These are phyloP conservation scores for Micronisus gabar DNA, from an alignment of 2,113 vertebrate genomes.

Conservation along the genomic window DNA sequence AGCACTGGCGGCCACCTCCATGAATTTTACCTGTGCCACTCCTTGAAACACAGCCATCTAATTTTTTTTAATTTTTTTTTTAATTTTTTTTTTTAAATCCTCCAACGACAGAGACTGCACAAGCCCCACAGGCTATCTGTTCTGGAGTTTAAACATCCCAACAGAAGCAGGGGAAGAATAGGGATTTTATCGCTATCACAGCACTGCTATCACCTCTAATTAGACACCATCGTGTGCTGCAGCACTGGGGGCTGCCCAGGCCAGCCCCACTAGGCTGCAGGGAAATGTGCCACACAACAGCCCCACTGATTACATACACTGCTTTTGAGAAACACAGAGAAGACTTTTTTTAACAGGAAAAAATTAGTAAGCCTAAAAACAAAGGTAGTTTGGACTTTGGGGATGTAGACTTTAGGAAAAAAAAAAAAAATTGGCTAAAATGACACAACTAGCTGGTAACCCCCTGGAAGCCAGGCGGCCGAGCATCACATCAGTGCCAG, in stretches of 20 bases:
- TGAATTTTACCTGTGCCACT: not conserved
- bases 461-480: not conserved
- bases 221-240: not conserved
- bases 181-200: not conserved
- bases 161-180: not conserved
- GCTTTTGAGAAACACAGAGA: not conserved
- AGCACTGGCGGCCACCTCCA: not conserved
- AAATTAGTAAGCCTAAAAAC: not conserved
- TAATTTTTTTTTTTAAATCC: not conserved
- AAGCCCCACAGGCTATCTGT: not conserved
- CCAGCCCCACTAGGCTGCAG: not conserved
- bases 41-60: not conserved
- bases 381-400: not conserved
- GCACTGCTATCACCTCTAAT: not conserved
- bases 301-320: not conserved
- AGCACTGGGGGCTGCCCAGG: not conserved
- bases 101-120: not conserved
- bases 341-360: not conserved
- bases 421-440: not conserved
- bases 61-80: not conserved
- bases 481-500: rapidly evolving
- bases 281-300: not conserved
- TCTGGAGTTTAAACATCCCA: not conserved
- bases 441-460: not conserved
- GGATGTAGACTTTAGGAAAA: not conserved